Percentiles rank a stretch among this genome's conserved stretches.
Conservation (phyloP, 2,113 vertebrate species). For the Chaenocephalus aceratus region DNA sequence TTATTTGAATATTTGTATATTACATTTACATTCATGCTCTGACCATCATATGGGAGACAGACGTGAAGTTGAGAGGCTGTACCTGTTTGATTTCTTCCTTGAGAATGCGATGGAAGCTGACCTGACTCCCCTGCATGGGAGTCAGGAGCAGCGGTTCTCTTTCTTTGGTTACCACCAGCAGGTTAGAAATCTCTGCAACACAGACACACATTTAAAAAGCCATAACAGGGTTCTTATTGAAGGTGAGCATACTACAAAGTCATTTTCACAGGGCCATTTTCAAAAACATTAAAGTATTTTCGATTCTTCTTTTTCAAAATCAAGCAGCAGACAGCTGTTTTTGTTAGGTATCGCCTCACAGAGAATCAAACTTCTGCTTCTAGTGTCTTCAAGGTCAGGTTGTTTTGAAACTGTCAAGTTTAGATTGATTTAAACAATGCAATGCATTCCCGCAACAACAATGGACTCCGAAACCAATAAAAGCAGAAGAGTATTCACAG, state of each 20-base stretch:
- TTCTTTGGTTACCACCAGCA: conserved; percentile 93
- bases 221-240: not conserved
- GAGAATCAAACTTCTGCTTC: not conserved
- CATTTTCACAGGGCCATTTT: not conserved
- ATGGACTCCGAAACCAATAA: not conserved
- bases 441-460: not conserved
- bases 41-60: not conserved
- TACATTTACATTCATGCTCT: not conserved
- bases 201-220: conserved; percentile 5
- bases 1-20: not conserved
- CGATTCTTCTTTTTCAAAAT: not conserved
- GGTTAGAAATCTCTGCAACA: conserved; percentile 92
- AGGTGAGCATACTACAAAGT: not conserved
- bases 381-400: not conserved
- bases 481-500: not conserved
- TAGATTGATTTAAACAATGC: not conserved
- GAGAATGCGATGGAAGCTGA: conserved; percentile 94
- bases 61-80: not conserved
- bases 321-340: not conserved
- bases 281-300: no score
- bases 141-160: conserved; percentile 81
- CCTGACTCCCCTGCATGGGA: conserved; percentile 86
- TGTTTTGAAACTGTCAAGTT: not conserved
- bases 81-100: conserved; percentile 95
- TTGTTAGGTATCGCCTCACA: not conserved